Conservation (phyloP, 2,113 vertebrate genomes). For the Rhabdomys dilectus region DNA sequence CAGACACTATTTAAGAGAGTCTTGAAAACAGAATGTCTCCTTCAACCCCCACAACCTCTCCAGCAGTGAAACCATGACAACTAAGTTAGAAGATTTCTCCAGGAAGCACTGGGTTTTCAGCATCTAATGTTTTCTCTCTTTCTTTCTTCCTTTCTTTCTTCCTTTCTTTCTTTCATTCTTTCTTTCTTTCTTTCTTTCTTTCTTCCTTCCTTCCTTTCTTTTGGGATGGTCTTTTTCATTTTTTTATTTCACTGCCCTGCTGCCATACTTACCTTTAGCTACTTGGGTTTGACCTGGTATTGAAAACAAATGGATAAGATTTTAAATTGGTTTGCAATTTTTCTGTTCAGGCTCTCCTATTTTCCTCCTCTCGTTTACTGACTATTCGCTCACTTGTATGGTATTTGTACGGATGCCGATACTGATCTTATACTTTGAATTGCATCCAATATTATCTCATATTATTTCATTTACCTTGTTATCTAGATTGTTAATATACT, state of each 20-base stretch:
- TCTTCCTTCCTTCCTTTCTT: too few species aligned
- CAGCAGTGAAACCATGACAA: background rate
- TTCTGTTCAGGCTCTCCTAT: background rate
- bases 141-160: too few species aligned
- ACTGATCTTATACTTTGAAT: slow-evolving; percentile 19
- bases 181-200: too few species aligned
- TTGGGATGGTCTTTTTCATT: too few species aligned
- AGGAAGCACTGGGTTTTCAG: background rate
- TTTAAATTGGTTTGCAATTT: background rate
- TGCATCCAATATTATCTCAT: background rate
- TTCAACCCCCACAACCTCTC: background rate
- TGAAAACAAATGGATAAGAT: background rate
- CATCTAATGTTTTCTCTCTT: background rate
- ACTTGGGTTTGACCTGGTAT: background rate
- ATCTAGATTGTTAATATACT: background rate
- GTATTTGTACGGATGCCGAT: background rate
- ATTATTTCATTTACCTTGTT: background rate
- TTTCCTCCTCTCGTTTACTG: background rate
- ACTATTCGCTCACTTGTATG: background rate
- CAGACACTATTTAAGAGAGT: background rate
- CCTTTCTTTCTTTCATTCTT: too few species aligned
- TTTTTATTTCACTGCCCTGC: too few species aligned
- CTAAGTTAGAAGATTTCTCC: background rate
- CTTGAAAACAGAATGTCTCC: background rate
- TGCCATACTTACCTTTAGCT: too few species aligned